A percentile compares a stretch with the other conserved stretches of the same genome.
Evolutionary conservation across 2,888 invertebrate genomes (phyloP).

Genomic region (Eupithecia subumbrata): DNA sequence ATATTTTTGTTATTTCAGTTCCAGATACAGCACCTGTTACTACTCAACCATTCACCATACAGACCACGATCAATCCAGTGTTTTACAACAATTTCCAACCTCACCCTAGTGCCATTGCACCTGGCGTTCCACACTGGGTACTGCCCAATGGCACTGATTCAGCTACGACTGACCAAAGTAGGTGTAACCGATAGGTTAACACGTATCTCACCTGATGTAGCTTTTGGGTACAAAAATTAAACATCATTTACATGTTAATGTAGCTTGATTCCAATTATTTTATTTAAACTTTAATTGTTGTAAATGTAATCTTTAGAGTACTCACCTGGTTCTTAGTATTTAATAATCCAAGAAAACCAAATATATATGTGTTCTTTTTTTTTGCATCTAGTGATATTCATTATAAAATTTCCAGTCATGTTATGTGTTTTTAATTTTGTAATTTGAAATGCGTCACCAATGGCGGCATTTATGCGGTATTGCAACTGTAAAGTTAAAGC

Average conservation of each 20-base stretch:
- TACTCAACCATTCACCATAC: conserved; percentile 1
- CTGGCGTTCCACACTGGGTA: neutral
- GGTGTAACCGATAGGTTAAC: neutral
- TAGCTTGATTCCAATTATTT: too few relatives aligned
- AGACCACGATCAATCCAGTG: neutral
- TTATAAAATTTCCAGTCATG: neutral
- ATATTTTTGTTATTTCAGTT: conserved; percentile 16
- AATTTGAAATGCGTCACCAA: too few relatives aligned
- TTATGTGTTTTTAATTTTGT: neutral
- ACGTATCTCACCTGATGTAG: neutral
- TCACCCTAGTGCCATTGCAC: neutral
- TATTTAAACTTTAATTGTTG: too few relatives aligned
- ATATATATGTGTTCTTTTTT: too few relatives aligned
- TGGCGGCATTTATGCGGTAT: too few relatives aligned
- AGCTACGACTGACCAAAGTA: conserved; percentile 4
- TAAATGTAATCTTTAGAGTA: too few relatives aligned
- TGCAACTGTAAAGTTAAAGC: neutral
- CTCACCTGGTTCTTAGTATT: too few relatives aligned
- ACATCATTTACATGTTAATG: too few relatives aligned
- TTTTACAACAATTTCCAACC: neutral
- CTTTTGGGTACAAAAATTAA: neutral
- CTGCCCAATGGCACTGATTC: neutral
- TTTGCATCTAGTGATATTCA: neutral
- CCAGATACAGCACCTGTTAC: neutral
- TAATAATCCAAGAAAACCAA: too few relatives aligned